Evolutionary conservation across 2,113 vertebrate species (phyloP), one percentile per base, ranked within the genome.

Genomic region (Fulica atra): DNA sequence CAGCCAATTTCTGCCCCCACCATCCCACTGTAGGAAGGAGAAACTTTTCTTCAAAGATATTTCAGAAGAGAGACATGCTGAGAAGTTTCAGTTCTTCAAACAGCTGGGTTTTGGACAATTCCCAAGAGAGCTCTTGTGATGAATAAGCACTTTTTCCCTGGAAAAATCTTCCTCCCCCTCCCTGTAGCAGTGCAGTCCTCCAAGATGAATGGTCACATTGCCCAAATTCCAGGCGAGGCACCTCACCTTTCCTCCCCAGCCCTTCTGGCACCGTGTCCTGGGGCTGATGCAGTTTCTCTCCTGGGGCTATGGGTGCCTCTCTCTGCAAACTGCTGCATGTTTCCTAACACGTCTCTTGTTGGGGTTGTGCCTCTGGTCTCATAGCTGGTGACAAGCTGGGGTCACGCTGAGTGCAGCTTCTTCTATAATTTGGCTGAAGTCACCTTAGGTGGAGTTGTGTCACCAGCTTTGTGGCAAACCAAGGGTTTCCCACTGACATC

Each of bases 121-220:
- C 92, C 90, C 90, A 93, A 23, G 36, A 13, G 81, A 92, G 66
- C 82, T 88, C 81, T 93, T 88, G 24, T 93, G 92, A 92, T 88
- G 93, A 96, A 88, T 97, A 95, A 96, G 88, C 92, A 60, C 17
- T 95, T 94, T 61, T 28, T 4, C 79, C 63, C 60, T 86, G 90
- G 88, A 88, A 88, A 88, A 79, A 70, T 76, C 93, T 82, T 89
- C 89, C 79, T 89, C 38, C 66, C 29, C 48, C 78, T 89, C 70
- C 48, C 54, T 82, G 54, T 18, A 68, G 33, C 66, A 79, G 57
- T 4, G 1, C 18, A 70, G 25, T 15, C 57, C 57, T 90, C 35
- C 48, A 48, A 42, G 46, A 26, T 38, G 25, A 28, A 61, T 38
- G 88, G 35, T 26, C 3, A 7, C 92, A 85, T 76, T 72, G 86